Evolutionary conservation across 1,140 invertebrate genomes (phyloP), one percentile per base, ranked within the genome.

Genomic region (Tribolium madens): DNA sequence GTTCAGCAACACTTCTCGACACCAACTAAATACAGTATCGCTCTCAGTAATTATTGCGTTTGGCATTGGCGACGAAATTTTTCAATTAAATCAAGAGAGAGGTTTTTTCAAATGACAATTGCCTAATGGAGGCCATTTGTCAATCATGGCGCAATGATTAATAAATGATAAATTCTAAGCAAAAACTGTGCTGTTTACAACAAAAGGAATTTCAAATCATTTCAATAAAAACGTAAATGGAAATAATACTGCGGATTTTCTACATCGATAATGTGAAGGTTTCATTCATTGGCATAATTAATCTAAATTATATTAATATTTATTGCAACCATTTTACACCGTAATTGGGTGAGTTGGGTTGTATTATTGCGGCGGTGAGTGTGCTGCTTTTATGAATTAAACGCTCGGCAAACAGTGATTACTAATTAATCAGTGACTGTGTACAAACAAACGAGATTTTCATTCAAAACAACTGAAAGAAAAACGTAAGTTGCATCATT

Each of bases 11-110:
- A 57, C 52, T 57, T 57, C 52, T 57, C 17, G 17, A 14, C 14
- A 53, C 12, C 12, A 21, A 64, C 73, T 75, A 75, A 75, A 68
- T 75, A 75, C 64, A 75, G 68, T 75, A 75, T 75, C 73, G 53
- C 52, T 13, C 50, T 26, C 1, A 4, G 2, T 26, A 26, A 26
- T 26, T 26, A 26, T 26, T 26, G 21, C 21, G 21, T 26, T 26
- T 26, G 21, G 21, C 21, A 26, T 26, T 26, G 21, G 21, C 21
- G 21, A 26, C 21, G 21, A 26, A 26, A n/a, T n/a, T 26, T 26
- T 26, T 26, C 21, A 26, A 26, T 26, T 26, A 26, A 26, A 21
- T 21, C 18, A 5, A 1, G 21, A 26, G 21, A 26, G 21, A 26
- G 21, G 21, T 7, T 42, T 42, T 42, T 42, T 42, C 36, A 42